Evolutionary conservation across 2,797 vertebrate species (phyloP), one percentile per base, ranked within the genome.

Genomic region (Melanotaenia parkinsoni): DNA sequence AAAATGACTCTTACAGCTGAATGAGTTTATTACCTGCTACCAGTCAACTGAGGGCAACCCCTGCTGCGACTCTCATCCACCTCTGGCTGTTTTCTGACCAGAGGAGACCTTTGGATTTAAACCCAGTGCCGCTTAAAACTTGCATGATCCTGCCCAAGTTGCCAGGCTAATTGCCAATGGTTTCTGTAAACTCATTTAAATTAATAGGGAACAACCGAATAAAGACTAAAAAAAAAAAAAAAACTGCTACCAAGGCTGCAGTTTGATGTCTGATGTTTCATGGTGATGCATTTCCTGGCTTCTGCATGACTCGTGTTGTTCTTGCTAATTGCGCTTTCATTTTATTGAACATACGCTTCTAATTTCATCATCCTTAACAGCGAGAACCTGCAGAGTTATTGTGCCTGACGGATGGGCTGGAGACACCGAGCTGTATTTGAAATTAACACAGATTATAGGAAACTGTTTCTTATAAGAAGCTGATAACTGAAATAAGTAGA

Each of bases 321-420:
- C 80, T 84, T 87, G 84, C 71, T 89, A 90, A 91, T 90, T 89
- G 70, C 69, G 74, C 81, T 79, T 86, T 80, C 63, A 79, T 87
- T 92, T 92, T 91, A 92, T 82, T 89, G 79, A 82, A 80, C 83
- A 92, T 43, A 68, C 92, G 91, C 83, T 91, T 90, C 68, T 72
- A 84, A 87, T 92, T 87, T 88, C 80, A 79, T 62, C 10, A 32
- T 73, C 79, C 81, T 90, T 88, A 90, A 76, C 47, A 71, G 75
- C 40, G 47, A 87, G 33, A 82, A 82, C 72, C 80, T 81, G 80
- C 71, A 75, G 86, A 67, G 82, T 90, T 88, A 76, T 86, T 84
- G 80, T 59, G 74, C 80, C 79, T 81, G 72, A 82, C 14, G 45
- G 75, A 83, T 67, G 37, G 75, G 70, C 43, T 76, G 56, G 67